These are phyloP conservation scores for Ophion costatus DNA, from an alignment of 2,888 invertebrate genomes.

Conservation along the genomic window DNA sequence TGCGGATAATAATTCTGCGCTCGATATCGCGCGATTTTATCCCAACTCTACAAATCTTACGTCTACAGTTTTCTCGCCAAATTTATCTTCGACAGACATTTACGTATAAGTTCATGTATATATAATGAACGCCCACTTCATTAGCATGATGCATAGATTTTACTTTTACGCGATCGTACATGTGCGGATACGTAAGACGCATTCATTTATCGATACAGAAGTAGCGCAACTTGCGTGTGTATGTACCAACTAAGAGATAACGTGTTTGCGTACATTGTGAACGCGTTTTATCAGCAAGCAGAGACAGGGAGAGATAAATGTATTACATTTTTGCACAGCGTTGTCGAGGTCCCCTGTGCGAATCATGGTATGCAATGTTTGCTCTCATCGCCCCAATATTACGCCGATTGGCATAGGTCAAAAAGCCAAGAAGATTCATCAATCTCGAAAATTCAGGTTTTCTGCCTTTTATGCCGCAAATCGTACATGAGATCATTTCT, in stretches of 20 bases:
- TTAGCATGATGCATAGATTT: neutral
- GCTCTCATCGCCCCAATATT: neutral
- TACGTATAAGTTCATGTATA: neutral
- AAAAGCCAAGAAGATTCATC: neutral
- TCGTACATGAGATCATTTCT: too few relatives aligned
- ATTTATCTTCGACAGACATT: neutral
- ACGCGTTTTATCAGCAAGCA: conserved; percentile 5
- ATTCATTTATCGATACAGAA: neutral
- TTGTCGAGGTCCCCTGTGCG: neutral
- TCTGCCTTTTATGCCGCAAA: neutral
- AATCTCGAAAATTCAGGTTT: neutral
- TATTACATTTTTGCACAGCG: neutral
- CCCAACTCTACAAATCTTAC: too few relatives aligned
- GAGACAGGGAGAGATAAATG: neutral
- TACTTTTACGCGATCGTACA: neutral
- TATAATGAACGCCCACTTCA: neutral
- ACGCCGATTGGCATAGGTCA: neutral
- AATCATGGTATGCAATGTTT: neutral
- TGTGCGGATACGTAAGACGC: neutral
- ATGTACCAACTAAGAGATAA: neutral
- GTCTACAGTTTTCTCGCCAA: too few relatives aligned
- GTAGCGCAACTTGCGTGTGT: neutral
- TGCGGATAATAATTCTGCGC: too few relatives aligned
- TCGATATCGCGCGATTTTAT: too few relatives aligned
- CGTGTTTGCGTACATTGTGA: conserved; percentile 26